Percentiles rank a stretch among this genome's conserved stretches.
Conservation (phyloP, 2,113 vertebrate genomes). For the Hypocryptadius cinnamomeus region DNA sequence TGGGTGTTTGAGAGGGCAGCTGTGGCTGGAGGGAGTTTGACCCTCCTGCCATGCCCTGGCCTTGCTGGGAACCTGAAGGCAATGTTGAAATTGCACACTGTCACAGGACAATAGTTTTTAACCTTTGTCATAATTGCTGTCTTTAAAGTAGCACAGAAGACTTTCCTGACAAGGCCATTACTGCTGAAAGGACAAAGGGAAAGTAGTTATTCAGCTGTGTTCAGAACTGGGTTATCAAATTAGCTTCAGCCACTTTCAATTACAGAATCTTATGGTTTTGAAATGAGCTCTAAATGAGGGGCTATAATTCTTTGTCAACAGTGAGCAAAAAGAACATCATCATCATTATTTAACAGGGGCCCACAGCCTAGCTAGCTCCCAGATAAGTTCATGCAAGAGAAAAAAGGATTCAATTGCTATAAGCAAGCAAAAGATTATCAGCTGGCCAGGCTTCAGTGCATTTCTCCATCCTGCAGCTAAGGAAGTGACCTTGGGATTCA, state of each 20-base stretch:
- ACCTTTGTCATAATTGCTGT: slow-evolving; percentile 22
- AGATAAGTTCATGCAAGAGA: slow-evolving; percentile 3
- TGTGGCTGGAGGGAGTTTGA: background rate
- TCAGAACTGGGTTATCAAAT: slow-evolving; percentile 66
- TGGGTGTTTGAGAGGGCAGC: background rate
- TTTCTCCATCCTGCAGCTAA: background rate
- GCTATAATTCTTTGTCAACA: slow-evolving; percentile 58
- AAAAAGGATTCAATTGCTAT: slow-evolving; percentile 18
- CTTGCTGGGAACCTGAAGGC: background rate
- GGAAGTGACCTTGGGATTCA: slow-evolving; percentile 31
- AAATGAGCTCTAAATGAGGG: slow-evolving; percentile 61
- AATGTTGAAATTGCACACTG: background rate
- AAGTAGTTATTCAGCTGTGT: slow-evolving; percentile 33
- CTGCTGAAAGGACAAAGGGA: slow-evolving; percentile 59
- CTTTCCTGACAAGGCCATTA: slow-evolving; percentile 53
- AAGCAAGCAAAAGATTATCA: slow-evolving; percentile 23
- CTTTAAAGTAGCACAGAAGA: slow-evolving; percentile 46
- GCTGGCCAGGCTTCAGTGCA: background rate
- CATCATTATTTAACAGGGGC: slow-evolving; percentile 58
- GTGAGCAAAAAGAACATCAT: slow-evolving; percentile 60
- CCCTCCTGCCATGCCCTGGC: background rate
- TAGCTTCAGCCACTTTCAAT: slow-evolving; percentile 65
- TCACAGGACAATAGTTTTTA: slow-evolving; percentile 34
- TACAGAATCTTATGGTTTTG: slow-evolving; percentile 61
- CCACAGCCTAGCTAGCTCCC: slow-evolving; percentile 21